phyloP scores from a whole-genome alignment of 1,140 invertebrate species.

The honey bee (Apis mellifera) region DNA sequence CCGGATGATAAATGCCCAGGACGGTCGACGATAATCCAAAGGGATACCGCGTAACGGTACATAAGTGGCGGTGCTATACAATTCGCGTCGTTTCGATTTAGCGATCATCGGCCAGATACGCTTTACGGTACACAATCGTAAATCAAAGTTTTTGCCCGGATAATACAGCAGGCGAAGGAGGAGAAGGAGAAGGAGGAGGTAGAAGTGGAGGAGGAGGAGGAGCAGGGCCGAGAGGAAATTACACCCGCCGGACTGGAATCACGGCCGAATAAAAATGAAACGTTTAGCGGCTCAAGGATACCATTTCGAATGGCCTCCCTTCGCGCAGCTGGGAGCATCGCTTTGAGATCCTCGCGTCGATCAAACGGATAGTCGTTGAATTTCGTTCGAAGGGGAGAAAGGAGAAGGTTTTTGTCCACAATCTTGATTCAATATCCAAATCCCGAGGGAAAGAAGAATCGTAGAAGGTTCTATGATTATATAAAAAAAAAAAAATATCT shows the following conservation, averaged over 20 bases:
- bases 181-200: no score
- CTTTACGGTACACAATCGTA: slow-evolving; percentile 24
- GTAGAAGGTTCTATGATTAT: no score
- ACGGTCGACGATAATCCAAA: slow-evolving; percentile 38
- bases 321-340: background rate
- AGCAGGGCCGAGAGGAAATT: background rate
- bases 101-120: slow-evolving; percentile 36
- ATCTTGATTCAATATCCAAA: no score
- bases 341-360: background rate
- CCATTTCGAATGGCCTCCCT: background rate
- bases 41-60: slow-evolving; percentile 48
- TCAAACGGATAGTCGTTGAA: background rate
- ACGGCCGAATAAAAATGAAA: slow-evolving; percentile 32
- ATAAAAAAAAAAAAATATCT: no score
- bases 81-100: slow-evolving; percentile 47
- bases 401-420: background rate
- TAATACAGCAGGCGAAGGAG: background rate
- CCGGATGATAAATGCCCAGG: slow-evolving; percentile 45
- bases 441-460: no score
- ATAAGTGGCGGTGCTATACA: slow-evolving; percentile 41
- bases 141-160: slow-evolving; percentile 36
- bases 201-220: background rate
- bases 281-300: slow-evolving; percentile 4
- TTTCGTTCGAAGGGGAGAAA: background rate
- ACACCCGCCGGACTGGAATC: slow-evolving; percentile 18